phyloP scores from a whole-genome alignment of 1,140 invertebrate species.

The Temnothorax curvispinosus region DNA sequence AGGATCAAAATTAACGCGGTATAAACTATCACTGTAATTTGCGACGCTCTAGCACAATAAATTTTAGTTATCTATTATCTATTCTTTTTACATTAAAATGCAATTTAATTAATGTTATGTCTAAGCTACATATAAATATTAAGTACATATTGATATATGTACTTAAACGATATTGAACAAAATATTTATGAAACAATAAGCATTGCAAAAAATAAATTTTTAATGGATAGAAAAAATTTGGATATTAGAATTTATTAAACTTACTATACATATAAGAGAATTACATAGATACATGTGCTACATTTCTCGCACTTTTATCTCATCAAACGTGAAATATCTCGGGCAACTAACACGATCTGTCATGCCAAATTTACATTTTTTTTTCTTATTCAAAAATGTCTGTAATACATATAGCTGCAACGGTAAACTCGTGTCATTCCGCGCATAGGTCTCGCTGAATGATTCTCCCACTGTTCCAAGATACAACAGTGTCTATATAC shows the following conservation, averaged over 20 bases:
- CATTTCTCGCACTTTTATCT: too few species aligned
- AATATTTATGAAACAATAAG: neutral
- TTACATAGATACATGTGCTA: too few species aligned
- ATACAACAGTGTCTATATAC: neutral
- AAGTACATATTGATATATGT: too few species aligned
- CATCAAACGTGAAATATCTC: too few species aligned
- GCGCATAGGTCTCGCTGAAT: neutral
- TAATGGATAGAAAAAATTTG: neutral
- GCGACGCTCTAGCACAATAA: neutral
- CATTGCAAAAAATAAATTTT: too few species aligned
- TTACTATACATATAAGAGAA: too few species aligned
- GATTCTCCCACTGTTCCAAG: neutral
- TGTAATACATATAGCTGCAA: too few species aligned
- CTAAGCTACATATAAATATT: too few species aligned
- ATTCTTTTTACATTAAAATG: neutral
- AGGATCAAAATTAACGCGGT: neutral
- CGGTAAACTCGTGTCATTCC: neutral
- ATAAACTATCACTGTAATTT: slow-evolving; percentile 19
- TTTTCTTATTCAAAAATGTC: too few species aligned
- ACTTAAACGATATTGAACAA: neutral
- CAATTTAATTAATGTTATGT: neutral
- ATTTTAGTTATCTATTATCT: slow-evolving; percentile 1
- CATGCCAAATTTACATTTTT: too few species aligned
- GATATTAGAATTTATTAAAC: too few species aligned
- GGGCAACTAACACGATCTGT: too few species aligned